Conservation (phyloP, 1,140 invertebrate species). For the Caenorhabditis remanei region DNA sequence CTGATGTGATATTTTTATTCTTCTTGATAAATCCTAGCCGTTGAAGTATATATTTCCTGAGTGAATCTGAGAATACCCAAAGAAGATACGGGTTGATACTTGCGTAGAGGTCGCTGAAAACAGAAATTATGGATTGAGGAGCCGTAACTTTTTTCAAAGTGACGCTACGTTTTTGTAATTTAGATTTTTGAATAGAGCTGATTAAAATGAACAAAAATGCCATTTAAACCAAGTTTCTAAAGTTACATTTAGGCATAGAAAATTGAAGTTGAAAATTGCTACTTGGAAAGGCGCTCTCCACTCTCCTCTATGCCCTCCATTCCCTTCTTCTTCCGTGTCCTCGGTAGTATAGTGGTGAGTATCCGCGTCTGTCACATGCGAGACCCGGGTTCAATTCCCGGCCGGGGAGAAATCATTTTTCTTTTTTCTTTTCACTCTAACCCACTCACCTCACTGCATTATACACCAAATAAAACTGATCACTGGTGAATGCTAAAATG, state of each 20-base stretch:
- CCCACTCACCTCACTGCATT: conserved; percentile 45
- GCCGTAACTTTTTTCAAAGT: neutral
- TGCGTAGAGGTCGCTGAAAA: conserved; percentile 53
- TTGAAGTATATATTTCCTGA: conserved; percentile 43
- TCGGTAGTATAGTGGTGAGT: conserved; percentile 73
- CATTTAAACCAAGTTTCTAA: too few relatives aligned
- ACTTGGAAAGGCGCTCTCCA: too few relatives aligned
- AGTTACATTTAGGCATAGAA: too few relatives aligned
- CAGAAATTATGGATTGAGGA: neutral
- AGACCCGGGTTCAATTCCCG: conserved; percentile 74
- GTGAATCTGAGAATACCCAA: conserved; percentile 35
- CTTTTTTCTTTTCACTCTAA: neutral
- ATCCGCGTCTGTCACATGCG: conserved; percentile 73
- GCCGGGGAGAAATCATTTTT: conserved; percentile 67
- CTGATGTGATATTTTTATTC: neutral
- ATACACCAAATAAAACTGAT: conserved; percentile 59
- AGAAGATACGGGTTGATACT: conserved; percentile 56
- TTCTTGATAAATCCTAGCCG: neutral
- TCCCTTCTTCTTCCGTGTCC: conserved; percentile 9
- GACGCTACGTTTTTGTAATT: too few relatives aligned
- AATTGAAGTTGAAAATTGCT: too few relatives aligned
- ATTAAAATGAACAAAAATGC: too few relatives aligned
- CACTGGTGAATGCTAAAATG: conserved; percentile 20
- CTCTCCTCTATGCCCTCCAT: too few relatives aligned
- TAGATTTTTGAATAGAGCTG: too few relatives aligned